Percentiles rank a stretch among this genome's conserved stretches.
Evolutionary conservation across 37 sponge, comb jelly and placozoan species (phyloP).

Genomic region (Beroe forskalii): DNA sequence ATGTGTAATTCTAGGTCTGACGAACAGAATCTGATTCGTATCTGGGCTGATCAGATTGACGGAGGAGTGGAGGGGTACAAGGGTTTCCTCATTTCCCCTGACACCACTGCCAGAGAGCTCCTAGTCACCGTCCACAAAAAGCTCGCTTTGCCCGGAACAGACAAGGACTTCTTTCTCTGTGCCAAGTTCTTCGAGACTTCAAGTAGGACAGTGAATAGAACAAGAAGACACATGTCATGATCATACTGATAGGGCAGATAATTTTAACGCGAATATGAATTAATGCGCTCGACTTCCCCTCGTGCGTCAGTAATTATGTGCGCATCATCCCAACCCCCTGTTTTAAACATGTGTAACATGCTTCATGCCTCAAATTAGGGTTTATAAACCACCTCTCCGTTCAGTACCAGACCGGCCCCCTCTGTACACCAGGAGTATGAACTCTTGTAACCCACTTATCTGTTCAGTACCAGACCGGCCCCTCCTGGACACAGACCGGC

Average conservation of each 20-base stretch:
- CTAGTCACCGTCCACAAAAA: constrained; percentile 38
- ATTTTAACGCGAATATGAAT: background rate
- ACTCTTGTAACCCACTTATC: too few relatives aligned
- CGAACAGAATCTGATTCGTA: constrained; percentile 64
- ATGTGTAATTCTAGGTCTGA: too few relatives aligned
- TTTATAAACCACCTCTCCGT: too few relatives aligned
- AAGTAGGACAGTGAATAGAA: too few relatives aligned
- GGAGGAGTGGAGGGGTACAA: constrained; percentile 63
- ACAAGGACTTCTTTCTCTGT: constrained; percentile 62
- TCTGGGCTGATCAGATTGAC: constrained; percentile 65
- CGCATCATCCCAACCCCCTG: too few relatives aligned
- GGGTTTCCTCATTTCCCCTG: constrained; percentile 59
- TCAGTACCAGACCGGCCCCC: constrained; percentile 53
- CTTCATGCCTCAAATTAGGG: too few relatives aligned
- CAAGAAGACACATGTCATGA: too few relatives aligned
- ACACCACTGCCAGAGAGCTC: constrained; percentile 52
- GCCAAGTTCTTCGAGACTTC: constrained; percentile 58
- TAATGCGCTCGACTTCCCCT: too few relatives aligned
- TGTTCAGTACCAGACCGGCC: constrained; percentile 53
- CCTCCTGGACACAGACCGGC: constrained; percentile 47
- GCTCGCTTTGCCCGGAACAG: constrained; percentile 4
- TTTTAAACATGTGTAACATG: too few relatives aligned
- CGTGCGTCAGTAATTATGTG: too few relatives aligned
- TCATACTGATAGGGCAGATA: too few relatives aligned
- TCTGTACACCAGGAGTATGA: too few relatives aligned